A percentile compares a stretch with the other conserved stretches of the same genome.
Conservation (phyloP, 2,888 invertebrate genomes). For the Yponomeuta cagnagella region DNA sequence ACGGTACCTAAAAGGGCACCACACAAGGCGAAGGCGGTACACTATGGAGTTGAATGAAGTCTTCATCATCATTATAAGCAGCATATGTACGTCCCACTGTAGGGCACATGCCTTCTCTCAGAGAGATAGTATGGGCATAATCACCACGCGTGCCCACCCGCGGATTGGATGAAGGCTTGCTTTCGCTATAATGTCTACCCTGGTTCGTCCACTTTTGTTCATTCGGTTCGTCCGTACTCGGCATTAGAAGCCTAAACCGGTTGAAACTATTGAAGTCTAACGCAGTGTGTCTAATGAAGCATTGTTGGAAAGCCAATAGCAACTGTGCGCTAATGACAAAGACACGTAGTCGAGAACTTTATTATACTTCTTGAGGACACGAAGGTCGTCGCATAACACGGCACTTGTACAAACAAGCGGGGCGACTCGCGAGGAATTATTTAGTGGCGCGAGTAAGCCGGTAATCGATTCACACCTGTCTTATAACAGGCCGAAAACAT, state of each 20-base stretch:
- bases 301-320: not conserved
- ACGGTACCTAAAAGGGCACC: no score
- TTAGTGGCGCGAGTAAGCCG: slow-evolving; percentile 50
- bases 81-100: no score
- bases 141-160: no score
- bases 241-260: not conserved
- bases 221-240: no score
- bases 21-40: no score
- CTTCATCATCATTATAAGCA: no score
- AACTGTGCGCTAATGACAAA: slow-evolving; percentile 57
- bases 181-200: no score
- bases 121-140: no score
- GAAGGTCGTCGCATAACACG: slow-evolving; percentile 51
- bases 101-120: no score
- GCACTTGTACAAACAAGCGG: slow-evolving; percentile 69
- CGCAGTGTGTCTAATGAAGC: not conserved
- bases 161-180: no score
- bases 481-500: slow-evolving; percentile 17
- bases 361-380: slow-evolving; percentile 45
- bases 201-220: no score
- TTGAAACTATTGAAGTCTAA: not conserved
- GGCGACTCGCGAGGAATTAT: slow-evolving; percentile 66
- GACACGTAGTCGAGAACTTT: slow-evolving; percentile 61
- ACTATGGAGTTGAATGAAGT: no score
- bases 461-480: slow-evolving; percentile 73